Conservation (phyloP, 2,113 vertebrate species). For the Hassar affinis region DNA sequence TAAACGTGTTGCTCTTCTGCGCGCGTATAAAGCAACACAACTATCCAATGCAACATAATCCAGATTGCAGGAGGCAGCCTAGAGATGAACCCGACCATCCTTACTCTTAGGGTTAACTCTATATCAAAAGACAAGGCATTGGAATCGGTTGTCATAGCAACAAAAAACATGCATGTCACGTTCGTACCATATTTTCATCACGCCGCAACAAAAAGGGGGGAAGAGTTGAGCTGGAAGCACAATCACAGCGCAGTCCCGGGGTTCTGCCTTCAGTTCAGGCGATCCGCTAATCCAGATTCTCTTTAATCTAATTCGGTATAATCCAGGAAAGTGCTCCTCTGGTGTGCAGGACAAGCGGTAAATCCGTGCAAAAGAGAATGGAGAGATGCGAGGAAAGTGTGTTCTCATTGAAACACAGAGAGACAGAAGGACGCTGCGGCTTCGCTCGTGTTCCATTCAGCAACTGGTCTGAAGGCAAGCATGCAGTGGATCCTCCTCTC, state of each 20-base stretch:
- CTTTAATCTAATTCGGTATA: background rate
- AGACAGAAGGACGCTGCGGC: background rate
- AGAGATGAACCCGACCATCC: too few species aligned
- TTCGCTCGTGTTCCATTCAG: conserved; percentile 25
- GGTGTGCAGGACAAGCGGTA: background rate
- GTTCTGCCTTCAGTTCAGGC: background rate
- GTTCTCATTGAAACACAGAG: background rate
- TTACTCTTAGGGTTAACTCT: too few species aligned
- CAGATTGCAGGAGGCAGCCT: too few species aligned
- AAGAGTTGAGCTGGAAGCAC: background rate
- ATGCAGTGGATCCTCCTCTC: conserved; percentile 23
- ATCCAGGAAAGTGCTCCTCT: conserved; percentile 13
- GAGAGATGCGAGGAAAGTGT: background rate
- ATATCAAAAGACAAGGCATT: background rate
- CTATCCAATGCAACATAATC: too few species aligned
- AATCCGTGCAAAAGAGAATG: background rate
- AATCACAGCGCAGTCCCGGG: background rate
- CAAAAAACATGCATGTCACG: background rate
- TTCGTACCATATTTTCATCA: conserved; percentile 28
- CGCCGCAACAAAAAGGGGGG: background rate
- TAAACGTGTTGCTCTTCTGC: too few species aligned
- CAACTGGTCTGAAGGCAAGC: conserved; percentile 15
- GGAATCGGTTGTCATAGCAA: conserved; percentile 15
- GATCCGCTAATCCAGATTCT: conserved; percentile 4
- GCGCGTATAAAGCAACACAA: too few species aligned